Conservation (phyloP, 2,113 vertebrate species). For the Ophthalmolycus amberensis region DNA sequence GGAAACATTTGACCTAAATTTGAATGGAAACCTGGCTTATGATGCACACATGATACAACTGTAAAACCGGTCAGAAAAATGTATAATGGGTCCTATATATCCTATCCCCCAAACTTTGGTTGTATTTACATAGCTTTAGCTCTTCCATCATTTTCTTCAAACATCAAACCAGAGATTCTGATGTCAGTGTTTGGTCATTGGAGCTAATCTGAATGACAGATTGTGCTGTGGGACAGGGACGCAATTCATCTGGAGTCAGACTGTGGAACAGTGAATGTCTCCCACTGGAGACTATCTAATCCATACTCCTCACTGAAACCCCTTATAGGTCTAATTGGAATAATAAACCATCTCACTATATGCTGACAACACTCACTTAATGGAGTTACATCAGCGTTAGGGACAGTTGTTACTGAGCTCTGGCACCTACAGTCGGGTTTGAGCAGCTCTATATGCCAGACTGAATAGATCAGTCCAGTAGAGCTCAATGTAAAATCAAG, state of each 20-base stretch:
- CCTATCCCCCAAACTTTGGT: neutral
- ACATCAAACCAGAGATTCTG: neutral
- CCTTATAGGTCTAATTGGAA: conserved; percentile 54
- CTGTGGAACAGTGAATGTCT: conserved; percentile 47
- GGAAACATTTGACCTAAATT: neutral
- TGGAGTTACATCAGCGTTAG: conserved; percentile 54
- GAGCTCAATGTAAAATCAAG: conserved; percentile 43
- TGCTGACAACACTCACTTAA: conserved; percentile 55
- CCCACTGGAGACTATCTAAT: conserved; percentile 40
- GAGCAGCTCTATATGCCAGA: conserved; percentile 23
- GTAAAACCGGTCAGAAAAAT: neutral
- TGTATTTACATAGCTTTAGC: neutral
- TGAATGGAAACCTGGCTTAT: neutral
- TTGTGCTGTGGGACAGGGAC: neutral
- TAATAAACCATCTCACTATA: conserved; percentile 54
- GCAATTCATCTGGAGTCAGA: conserved; percentile 35
- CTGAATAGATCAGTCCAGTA: conserved; percentile 33
- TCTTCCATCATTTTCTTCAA: neutral
- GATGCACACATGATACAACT: neutral
- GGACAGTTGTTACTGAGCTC: conserved; percentile 38
- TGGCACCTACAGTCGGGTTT: conserved; percentile 7
- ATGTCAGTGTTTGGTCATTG: neutral
- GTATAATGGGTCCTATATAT: neutral
- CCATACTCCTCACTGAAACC: conserved; percentile 52
- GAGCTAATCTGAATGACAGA: conserved; percentile 11